Evolutionary conservation across 1,140 invertebrate species (phyloP), one percentile per base, ranked within the genome.

Genomic region (Drosophila truncata): DNA sequence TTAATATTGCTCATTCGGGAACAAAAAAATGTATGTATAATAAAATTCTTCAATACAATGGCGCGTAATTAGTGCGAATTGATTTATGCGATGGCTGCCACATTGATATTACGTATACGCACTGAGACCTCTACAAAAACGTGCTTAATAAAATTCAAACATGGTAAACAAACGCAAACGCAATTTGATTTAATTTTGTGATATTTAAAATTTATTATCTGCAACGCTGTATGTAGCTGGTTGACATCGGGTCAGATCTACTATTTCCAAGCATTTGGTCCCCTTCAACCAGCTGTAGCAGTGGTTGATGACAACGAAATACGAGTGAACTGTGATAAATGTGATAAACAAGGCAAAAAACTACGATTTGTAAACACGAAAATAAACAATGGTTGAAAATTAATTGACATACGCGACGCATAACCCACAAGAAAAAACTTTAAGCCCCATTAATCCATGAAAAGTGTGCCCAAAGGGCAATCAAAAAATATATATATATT

Each of bases 281-380:
- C 91, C 91, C 91, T 92, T 92, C 91, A 92, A 92, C 91, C 91
- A 92, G 91, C 91, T 92, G 91, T 92, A 92, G 82, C 91, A 92
- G 91, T 91, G 75, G 59, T 92, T 92, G 91, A 74, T 83, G 62
- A 41, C 91, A 92, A 78, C 91, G 71, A 78, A 76, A 23, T 27
- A 37, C 70, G 16, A 33, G 31, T 42, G 42, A 55, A 49, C 47
- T n/a, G 65, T 55, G 42, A 75, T 60, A 37, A 47, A 35, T 50
- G 14, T 50, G 14, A 33, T 29, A 29, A 50, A 13, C 27, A 20
- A 23, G n/a, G 3, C 39, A 39, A 20, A 16, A 44, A n/a, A 35
- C 2, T 20, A 37, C 52, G 20, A 25, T 35, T 20, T 58, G 11
- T 42, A 16, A 55, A 37, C 41, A 49, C 20, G 27, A 63, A 18